A percentile compares a stretch with the other conserved stretches of the same genome.
These are phyloP conservation scores for Sepiola atlantica DNA, from an alignment of 2,888 invertebrate species.

Conservation along the genomic window DNA sequence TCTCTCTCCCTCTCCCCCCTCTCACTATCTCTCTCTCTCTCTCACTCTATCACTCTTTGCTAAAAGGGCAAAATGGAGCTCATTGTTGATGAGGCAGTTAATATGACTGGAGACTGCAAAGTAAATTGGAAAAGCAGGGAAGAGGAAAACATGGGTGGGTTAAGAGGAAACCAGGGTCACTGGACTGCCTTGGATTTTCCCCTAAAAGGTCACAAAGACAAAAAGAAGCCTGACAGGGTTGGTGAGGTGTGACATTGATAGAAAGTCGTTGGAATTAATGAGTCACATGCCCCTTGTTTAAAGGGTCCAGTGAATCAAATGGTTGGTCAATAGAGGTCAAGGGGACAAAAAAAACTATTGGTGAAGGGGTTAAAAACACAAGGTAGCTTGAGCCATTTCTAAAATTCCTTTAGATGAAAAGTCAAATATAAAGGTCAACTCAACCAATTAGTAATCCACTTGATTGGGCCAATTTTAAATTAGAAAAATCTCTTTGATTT, in stretches of 20 bases:
- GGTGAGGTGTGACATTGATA: not conserved
- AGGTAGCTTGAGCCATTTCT: not conserved
- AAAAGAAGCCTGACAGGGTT: not conserved
- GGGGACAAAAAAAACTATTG: not conserved
- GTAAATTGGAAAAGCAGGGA: not conserved
- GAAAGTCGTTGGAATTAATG: not conserved
- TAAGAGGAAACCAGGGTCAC: not conserved
- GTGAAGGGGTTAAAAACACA: not conserved
- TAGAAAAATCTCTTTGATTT: not conserved
- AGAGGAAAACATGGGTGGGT: not conserved
- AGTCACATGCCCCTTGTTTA: not conserved
- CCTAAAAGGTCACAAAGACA: slow-evolving; percentile 20
- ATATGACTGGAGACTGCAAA: not conserved
- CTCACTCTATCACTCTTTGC: not conserved
- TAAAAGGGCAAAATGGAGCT: slow-evolving; percentile 6
- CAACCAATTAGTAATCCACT: not conserved
- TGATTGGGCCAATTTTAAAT: not conserved
- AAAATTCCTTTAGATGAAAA: not conserved
- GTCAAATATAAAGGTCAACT: not conserved
- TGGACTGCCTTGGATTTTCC: not conserved
- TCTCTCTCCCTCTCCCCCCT: no score
- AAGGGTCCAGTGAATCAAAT: not conserved
- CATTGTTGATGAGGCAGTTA: slow-evolving; percentile 1
- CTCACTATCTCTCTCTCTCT: no score
- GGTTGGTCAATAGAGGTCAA: not conserved